Conservation (phyloP, 2,797 vertebrate genomes). For the Darevskia mixta region DNA sequence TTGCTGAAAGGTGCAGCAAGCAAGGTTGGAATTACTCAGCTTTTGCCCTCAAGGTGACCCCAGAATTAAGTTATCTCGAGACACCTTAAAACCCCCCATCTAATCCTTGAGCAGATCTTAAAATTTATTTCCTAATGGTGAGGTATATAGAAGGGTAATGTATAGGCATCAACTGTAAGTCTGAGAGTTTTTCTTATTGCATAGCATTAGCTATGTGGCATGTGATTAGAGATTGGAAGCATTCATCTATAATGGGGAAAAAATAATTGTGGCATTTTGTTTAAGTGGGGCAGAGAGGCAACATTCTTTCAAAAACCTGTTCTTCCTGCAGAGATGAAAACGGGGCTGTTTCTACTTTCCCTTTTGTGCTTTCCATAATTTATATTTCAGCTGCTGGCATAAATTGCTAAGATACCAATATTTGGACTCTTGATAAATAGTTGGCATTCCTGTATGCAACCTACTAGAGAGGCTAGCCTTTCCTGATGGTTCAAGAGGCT, state of each 20-base stretch:
- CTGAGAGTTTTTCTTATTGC: neutral
- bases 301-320: neutral
- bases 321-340: constrained; percentile 20
- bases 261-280: constrained; percentile 7
- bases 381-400: neutral
- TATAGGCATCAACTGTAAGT: neutral
- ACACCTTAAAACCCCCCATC: neutral
- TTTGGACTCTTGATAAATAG: neutral
- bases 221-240: neutral
- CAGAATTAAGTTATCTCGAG: neutral
- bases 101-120: neutral
- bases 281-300: constrained; percentile 4
- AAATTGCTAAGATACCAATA: neutral
- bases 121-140: neutral
- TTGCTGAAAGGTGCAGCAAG: too few species aligned
- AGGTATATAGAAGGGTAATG: neutral
- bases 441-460: neutral
- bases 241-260: neutral
- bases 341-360: neutral
- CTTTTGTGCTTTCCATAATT: neutral
- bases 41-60: neutral
- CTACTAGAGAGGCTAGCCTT: neutral
- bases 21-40: too few species aligned
- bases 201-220: neutral
- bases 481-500: neutral